These are phyloP conservation scores for Torymus tubicola DNA, from an alignment of 2,888 invertebrate genomes.

Conservation along the genomic window DNA sequence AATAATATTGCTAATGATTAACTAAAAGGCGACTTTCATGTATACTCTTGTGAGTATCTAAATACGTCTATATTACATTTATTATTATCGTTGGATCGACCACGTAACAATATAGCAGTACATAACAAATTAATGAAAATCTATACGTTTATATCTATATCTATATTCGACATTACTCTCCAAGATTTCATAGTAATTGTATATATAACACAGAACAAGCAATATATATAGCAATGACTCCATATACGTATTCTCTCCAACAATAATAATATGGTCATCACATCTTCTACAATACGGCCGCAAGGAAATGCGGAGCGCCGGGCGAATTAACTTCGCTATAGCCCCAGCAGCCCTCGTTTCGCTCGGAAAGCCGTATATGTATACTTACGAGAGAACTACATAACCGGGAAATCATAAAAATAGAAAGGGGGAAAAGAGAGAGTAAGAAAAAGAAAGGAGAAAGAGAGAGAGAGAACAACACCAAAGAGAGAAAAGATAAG, in stretches of 20 bases:
- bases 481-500: constrained; percentile 2
- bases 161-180: too few species aligned
- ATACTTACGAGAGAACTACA: not conserved
- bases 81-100: too few species aligned
- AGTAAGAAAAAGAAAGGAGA: too few species aligned
- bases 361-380: constrained; percentile 26
- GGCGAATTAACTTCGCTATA: not conserved
- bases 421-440: constrained; percentile 12
- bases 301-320: not conserved
- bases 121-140: too few species aligned
- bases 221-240: not conserved
- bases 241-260: constrained; percentile 30
- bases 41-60: too few species aligned
- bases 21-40: too few species aligned
- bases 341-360: constrained; percentile 8
- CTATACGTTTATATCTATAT: too few species aligned
- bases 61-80: too few species aligned
- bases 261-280: constrained; percentile 5
- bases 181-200: too few species aligned
- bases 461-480: not conserved
- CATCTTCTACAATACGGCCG: not conserved
- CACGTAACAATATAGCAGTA: too few species aligned
- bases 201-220: too few species aligned
- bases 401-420: not conserved
- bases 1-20: too few species aligned